Evolutionary conservation across 2,113 vertebrate genomes (phyloP).

Genomic region (Urocynchramus pylzowi): DNA sequence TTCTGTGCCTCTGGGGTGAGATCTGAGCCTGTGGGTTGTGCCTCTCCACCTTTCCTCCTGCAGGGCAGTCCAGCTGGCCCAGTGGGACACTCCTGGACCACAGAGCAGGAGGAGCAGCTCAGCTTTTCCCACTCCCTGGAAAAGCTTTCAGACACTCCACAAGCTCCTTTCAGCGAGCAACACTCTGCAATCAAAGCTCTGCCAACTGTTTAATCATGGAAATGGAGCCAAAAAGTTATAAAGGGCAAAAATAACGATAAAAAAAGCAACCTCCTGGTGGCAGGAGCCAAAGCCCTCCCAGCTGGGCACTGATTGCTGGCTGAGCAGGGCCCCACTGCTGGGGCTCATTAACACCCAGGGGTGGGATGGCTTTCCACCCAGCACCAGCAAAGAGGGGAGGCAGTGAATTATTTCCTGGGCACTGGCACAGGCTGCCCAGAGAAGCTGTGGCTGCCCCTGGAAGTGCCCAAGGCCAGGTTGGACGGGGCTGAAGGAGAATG

Average conservation of each 20-base stretch:
- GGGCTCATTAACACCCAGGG: neutral
- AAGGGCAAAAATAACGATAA: too few species aligned
- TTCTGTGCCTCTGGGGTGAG: neutral
- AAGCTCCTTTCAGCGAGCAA: neutral
- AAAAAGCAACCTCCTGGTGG: neutral
- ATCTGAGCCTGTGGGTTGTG: neutral
- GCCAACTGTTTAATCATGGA: neutral
- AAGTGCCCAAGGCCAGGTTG: neutral
- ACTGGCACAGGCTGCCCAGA: neutral
- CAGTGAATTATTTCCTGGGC: neutral
- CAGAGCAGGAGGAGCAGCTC: neutral
- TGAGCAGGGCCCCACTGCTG: neutral
- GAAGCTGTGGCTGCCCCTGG: neutral
- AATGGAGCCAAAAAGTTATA: neutral
- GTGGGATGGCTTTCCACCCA: neutral
- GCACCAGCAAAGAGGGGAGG: fast-evolving
- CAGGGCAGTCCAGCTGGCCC: neutral
- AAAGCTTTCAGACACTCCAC: neutral
- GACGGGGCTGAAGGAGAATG: neutral
- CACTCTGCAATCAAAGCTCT: neutral
- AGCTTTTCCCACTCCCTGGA: neutral
- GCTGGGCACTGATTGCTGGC: conserved; percentile 21
- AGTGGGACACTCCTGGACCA: fast-evolving
- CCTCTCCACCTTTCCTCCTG: too few species aligned
- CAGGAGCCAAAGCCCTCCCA: neutral